These are phyloP conservation scores for Sminthopsis crassicaudata DNA, from an alignment of 2,113 vertebrate genomes.

Conservation along the genomic window DNA sequence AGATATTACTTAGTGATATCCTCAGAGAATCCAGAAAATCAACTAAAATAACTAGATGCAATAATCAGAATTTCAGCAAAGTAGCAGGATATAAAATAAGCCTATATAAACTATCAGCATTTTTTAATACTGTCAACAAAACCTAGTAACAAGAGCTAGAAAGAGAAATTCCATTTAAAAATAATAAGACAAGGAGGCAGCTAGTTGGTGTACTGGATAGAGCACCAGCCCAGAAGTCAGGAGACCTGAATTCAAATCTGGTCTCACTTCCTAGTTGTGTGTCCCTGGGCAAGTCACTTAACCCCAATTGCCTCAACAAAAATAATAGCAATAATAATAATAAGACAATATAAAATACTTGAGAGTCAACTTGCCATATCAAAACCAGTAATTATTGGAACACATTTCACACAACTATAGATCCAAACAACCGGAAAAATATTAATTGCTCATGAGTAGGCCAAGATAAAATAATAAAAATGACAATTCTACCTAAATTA, in stretches of 20 bases:
- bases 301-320: too few relatives aligned
- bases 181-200: too few relatives aligned
- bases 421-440: not conserved
- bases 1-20: too few relatives aligned
- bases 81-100: not conserved
- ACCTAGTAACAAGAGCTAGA: not conserved
- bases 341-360: not conserved
- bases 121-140: not conserved
- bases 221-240: too few relatives aligned
- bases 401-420: not conserved
- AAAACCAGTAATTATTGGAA: not conserved
- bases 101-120: not conserved
- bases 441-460: not conserved
- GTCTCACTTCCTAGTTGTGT: too few relatives aligned
- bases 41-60: not conserved
- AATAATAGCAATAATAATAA: not conserved
- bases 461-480: not conserved
- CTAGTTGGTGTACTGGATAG: too few relatives aligned
- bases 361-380: not conserved
- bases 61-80: not conserved
- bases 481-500: too few relatives aligned
- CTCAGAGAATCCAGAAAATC: not conserved
- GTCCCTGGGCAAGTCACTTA: too few relatives aligned
- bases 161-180: not conserved
- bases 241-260: too few relatives aligned